Conservation (phyloP, 1,140 invertebrate genomes). For the Carposina sasakii region DNA sequence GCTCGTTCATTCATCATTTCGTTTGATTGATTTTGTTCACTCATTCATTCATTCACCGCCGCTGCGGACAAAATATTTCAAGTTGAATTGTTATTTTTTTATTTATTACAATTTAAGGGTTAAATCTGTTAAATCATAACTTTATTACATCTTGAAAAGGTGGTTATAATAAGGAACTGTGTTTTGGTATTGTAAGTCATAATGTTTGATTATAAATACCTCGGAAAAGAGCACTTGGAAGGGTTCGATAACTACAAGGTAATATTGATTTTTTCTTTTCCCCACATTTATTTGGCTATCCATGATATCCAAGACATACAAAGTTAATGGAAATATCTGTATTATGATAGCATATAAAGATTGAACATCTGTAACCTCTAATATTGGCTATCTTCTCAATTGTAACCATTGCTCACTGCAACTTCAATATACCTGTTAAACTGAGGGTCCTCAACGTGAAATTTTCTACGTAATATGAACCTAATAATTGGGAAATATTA, state of each 20-base stretch:
- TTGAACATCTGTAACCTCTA: background rate
- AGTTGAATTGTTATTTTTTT: no score
- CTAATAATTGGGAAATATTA: background rate
- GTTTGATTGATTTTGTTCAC: no score
- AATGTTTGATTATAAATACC: constrained; percentile 80
- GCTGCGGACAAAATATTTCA: no score
- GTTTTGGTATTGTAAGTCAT: no score
- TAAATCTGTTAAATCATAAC: no score
- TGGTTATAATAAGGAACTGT: no score
- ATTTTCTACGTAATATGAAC: constrained; percentile 4
- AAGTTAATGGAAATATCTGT: background rate
- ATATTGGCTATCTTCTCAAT: background rate
- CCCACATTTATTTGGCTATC: constrained; percentile 1
- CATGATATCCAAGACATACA: background rate
- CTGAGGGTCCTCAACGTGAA: constrained; percentile 36
- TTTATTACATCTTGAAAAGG: no score
- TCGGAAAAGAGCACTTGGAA: constrained; percentile 84
- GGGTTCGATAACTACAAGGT: constrained; percentile 97
- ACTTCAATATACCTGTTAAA: constrained; percentile 28
- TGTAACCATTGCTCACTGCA: background rate
- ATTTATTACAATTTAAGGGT: no score
- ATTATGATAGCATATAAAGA: background rate
- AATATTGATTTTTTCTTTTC: constrained; percentile 35
- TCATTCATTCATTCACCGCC: no score
- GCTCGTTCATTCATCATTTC: no score